Base-by-base conservation (phyloP, 2,888 invertebrate species). In the Apamea anceps region DNA sequence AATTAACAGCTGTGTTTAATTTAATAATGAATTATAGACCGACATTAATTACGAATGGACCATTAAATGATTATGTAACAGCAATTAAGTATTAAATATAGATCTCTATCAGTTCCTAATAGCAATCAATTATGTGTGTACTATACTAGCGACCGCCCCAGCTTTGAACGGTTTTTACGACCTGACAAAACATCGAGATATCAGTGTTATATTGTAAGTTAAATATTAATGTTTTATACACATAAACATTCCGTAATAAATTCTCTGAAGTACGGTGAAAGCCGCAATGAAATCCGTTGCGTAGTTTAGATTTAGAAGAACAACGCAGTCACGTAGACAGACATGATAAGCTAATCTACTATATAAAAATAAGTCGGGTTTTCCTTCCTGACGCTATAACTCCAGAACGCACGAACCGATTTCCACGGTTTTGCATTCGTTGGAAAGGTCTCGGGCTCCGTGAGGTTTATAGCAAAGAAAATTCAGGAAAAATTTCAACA, bases 1-100 rank as follows among this genome's bases (percentile, higher is more conserved):
- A 48, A 82, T 82, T 37, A 62, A 76, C 32, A 57, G 15, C 54
- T 63, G 37, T 42, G 45, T 76, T 48, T 68, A 45, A 68, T 63
- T 81, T 60, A 15, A 32, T 54, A n/a, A 51, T 54, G 54, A 28
- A 48, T 76, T 54, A 10, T 76, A 67, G 82, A 42, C 32, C 6
- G 62, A 51, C 3, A 75, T 67, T 60, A n/a, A 68, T 80, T 57
- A 82, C 28, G n/a, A 57, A 68, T 54, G n/a, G 7, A 42, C 12
- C 7, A 65, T 48, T 48, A 18, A 45, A 62, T 67, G 0, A 74
- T 66, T 18, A 51, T 18, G 51, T 51, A 51, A 57, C 25, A 4
- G 12, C 12, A 10, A 57, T 25, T 57, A 57, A 57, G 25, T 12
- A 57, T 57, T 12, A 57, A 57, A 12, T 57, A 57, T n/a, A 10